Conservation (phyloP, 1,140 invertebrate genomes). For the Pseudomyrmex pallidus region DNA sequence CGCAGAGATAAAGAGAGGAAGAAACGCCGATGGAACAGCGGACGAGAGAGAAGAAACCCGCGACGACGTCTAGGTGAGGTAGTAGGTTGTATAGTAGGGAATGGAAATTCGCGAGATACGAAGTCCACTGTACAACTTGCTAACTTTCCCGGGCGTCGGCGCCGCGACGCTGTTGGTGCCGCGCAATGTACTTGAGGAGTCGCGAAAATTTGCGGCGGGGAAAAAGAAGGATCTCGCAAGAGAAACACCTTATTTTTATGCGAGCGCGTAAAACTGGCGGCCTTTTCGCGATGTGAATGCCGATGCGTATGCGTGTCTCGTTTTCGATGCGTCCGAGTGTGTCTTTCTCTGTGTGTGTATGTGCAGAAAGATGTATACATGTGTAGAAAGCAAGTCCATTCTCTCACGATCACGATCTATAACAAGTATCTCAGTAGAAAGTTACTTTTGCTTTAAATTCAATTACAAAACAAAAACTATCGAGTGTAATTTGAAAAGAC, state of each 20-base stretch:
- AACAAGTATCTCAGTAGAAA: no score
- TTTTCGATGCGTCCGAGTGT: background rate
- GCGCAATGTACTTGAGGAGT: constrained; percentile 53
- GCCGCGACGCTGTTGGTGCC: constrained; percentile 74
- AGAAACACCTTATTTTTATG: constrained; percentile 2
- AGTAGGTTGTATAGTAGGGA: constrained; percentile 92
- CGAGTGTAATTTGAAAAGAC: no score
- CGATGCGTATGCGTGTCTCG: background rate
- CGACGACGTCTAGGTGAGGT: constrained; percentile 88
- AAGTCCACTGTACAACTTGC: constrained; percentile 90
- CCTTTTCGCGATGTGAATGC: background rate
- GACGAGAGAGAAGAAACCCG: constrained; percentile 36
- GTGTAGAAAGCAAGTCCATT: background rate
- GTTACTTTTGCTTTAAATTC: no score
- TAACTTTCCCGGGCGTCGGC: constrained; percentile 89
- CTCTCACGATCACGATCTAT: no score
- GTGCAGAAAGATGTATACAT: background rate
- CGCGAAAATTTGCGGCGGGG: background rate
- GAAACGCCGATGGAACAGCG: constrained; percentile 21
- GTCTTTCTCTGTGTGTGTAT: background rate
- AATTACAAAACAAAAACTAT: no score
- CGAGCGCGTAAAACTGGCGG: constrained; percentile 8
- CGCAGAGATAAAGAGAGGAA: constrained; percentile 1
- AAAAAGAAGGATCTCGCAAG: background rate
- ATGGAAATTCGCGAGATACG: constrained; percentile 87